Conservation (phyloP, 2,113 vertebrate genomes). For the Chauna torquata region DNA sequence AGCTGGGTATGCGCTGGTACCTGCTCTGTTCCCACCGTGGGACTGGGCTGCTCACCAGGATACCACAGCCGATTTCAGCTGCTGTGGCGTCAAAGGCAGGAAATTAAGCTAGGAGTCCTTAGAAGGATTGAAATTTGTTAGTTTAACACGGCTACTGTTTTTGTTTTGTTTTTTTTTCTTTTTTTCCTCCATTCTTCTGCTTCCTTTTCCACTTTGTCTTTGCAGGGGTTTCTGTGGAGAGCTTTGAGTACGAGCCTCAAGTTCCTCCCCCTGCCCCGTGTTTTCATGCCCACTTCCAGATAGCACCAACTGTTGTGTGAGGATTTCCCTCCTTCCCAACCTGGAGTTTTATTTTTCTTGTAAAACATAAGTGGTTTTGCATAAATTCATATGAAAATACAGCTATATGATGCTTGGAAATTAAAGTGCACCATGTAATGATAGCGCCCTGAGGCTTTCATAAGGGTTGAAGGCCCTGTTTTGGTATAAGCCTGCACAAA, state of each 20-base stretch:
- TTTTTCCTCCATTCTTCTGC: background rate
- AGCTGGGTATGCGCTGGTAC: background rate
- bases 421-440: background rate
- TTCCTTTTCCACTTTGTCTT: background rate
- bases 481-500: background rate
- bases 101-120: background rate
- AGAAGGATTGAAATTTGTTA: background rate
- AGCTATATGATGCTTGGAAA: background rate
- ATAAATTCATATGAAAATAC: constrained; percentile 9
- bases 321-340: background rate
- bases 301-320: background rate
- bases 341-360: background rate
- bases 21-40: background rate
- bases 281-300: background rate
- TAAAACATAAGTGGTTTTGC: background rate
- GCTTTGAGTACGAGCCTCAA: background rate
- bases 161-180: background rate
- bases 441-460: background rate
- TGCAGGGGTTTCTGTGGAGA: background rate
- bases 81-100: background rate
- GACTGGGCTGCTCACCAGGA: background rate
- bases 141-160: background rate
- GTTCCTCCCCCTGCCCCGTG: background rate
- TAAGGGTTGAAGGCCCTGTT: background rate
- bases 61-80: background rate